These are phyloP conservation scores for Andrena cerasifolii DNA, from an alignment of 1,140 invertebrate species.

Conservation along the genomic window DNA sequence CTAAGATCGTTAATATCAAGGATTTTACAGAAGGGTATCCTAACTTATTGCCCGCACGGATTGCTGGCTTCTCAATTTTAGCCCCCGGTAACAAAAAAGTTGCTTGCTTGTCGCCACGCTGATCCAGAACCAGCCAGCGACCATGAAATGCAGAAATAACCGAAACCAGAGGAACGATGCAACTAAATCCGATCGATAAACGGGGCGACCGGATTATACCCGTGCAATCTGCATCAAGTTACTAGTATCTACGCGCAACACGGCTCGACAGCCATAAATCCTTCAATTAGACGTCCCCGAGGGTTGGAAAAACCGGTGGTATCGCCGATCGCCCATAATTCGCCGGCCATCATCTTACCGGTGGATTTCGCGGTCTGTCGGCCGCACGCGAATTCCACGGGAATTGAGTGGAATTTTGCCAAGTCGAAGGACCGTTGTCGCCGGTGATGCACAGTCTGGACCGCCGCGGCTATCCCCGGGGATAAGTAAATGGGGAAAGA, in stretches of 20 bases:
- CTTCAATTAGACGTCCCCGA: not conserved
- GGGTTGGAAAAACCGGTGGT: not conserved
- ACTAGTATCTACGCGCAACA: not conserved
- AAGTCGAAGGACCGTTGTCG: conserved; percentile 46
- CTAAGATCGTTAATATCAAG: no score
- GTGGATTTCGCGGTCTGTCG: conserved; percentile 32
- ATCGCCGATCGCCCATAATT: conserved; percentile 4
- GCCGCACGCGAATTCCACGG: conserved; percentile 24
- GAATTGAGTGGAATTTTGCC: conserved; percentile 61
- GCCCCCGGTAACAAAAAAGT: no score
- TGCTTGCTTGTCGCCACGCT: no score
- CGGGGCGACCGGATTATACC: no score
- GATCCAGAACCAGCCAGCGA: no score
- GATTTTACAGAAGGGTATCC: no score
- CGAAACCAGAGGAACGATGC: no score
- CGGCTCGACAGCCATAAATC: not conserved
- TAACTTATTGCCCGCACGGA: no score
- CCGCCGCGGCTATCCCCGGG: conserved; percentile 41
- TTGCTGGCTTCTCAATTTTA: no score
- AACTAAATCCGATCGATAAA: no score
- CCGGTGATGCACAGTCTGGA: conserved; percentile 38
- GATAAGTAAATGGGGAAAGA: conserved; percentile 64
- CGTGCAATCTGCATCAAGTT: no score
- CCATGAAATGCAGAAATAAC: no score
- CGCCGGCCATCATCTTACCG: not conserved